phyloP scores from a whole-genome alignment of 1,140 invertebrate genomes.

The Anthonomus grandis region DNA sequence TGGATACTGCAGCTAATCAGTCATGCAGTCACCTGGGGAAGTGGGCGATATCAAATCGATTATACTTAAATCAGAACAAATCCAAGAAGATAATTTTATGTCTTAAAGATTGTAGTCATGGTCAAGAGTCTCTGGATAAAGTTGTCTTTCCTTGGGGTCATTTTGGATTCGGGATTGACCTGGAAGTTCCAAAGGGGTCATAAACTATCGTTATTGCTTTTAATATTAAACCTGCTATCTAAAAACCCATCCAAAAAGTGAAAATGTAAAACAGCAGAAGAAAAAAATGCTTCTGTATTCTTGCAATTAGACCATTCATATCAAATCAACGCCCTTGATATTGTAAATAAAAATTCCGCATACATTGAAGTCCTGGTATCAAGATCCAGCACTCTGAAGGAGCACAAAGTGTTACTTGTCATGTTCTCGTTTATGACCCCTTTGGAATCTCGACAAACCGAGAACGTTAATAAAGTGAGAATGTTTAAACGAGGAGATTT shows the following conservation, averaged over 20 bases:
- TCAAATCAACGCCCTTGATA: constrained; percentile 69
- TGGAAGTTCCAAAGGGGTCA: no score
- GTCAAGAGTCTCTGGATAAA: no score
- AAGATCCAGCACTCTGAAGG: constrained; percentile 55
- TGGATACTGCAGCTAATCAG: no score
- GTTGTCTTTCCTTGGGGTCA: no score
- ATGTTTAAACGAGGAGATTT: constrained; percentile 70
- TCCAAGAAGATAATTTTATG: no score
- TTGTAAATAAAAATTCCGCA: constrained; percentile 81
- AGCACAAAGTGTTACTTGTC: constrained; percentile 73
- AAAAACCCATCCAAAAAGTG: constrained; percentile 69
- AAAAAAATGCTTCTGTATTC: constrained; percentile 67
- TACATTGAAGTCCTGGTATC: constrained; percentile 82
- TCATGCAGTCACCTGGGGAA: no score
- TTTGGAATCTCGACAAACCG: constrained; percentile 64
- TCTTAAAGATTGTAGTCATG: no score
- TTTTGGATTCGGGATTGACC: no score
- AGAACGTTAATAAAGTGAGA: constrained; percentile 67
- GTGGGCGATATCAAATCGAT: no score
- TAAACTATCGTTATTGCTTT: no score
- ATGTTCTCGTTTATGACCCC: constrained; percentile 79
- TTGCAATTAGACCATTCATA: constrained; percentile 71
- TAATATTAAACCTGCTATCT: constrained; percentile 71
- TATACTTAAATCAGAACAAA: no score
- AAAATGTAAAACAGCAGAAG: constrained; percentile 67